A percentile compares a stretch with the other conserved stretches of the same genome.
Conservation (phyloP, 2,113 vertebrate genomes). For the Rhea pennata region DNA sequence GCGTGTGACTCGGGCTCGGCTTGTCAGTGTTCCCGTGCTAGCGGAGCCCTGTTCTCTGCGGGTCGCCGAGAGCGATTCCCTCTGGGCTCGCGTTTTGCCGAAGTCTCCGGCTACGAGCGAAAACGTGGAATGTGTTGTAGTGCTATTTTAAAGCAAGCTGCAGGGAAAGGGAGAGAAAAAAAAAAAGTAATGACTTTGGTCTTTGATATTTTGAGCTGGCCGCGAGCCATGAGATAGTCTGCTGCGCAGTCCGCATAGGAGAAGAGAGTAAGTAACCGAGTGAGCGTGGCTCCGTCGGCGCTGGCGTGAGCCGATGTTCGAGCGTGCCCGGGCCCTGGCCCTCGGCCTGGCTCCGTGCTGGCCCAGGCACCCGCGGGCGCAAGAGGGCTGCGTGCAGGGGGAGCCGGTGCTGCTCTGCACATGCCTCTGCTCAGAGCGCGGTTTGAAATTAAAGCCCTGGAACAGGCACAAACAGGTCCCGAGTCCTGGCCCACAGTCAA, state of each 20-base stretch:
- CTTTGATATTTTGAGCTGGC: neutral
- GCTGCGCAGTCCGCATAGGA: neutral
- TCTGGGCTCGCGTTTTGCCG: neutral
- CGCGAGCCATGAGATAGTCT: neutral
- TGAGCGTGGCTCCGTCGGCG: accelerated
- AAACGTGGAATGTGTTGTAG: neutral
- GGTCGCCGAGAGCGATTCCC: neutral
- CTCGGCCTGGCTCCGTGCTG: neutral
- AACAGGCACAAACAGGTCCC: neutral
- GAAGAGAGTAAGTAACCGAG: neutral
- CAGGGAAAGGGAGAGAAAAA: too few relatives aligned
- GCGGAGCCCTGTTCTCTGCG: neutral
- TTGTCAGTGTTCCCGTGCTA: neutral
- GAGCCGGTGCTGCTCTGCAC: neutral
- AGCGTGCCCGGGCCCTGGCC: neutral
- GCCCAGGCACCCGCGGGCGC: neutral
- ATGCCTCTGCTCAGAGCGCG: neutral
- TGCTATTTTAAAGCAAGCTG: neutral
- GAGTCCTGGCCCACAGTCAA: too few relatives aligned
- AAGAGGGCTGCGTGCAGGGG: neutral
- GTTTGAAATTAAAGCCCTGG: slow-evolving; percentile 13
- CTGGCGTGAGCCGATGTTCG: neutral
- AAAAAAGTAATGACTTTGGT: neutral
- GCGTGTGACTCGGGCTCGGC: accelerated
- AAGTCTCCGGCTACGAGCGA: neutral